Evolutionary conservation across 1,140 invertebrate species (phyloP).

Genomic region (Dryas iulia): DNA sequence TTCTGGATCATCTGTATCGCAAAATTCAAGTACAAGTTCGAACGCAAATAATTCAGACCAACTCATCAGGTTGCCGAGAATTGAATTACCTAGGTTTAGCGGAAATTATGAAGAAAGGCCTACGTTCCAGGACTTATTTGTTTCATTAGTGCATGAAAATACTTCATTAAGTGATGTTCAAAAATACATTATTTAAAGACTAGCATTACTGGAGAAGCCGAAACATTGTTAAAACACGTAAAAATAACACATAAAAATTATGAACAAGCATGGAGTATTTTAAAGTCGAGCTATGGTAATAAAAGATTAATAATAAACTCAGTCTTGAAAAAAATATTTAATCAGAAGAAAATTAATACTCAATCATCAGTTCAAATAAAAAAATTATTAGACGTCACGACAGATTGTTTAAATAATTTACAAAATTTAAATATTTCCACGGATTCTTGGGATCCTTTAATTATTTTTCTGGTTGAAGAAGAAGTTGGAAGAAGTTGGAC

Average conservation of each 20-base stretch:
- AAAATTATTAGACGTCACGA: constrained; percentile 47
- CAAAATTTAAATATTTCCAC: constrained; percentile 40
- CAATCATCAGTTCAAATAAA: constrained; percentile 41
- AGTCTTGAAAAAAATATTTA: constrained; percentile 33
- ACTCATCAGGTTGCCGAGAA: constrained; percentile 16
- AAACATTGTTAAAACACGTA: constrained; percentile 28
- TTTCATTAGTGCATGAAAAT: no score
- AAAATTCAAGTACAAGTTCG: not conserved
- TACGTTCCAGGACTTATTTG: no score
- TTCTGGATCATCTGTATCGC: constrained; percentile 6
- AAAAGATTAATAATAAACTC: constrained; percentile 35
- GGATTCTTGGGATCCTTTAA: constrained; percentile 48
- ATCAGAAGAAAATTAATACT: constrained; percentile 25
- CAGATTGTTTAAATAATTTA: constrained; percentile 48
- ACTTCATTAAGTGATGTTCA: no score
- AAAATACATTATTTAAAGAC: constrained; percentile 41
- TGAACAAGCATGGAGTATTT: constrained; percentile 31
- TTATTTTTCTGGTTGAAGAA: constrained; percentile 43
- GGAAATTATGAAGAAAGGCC: no score
- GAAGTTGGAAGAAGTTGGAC: constrained; percentile 46
- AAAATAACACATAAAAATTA: constrained; percentile 37
- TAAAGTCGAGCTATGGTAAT: constrained; percentile 37
- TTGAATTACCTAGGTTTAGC: constrained; percentile 22
- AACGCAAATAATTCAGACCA: constrained; percentile 15
- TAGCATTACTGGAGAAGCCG: constrained; percentile 37